Evolutionary conservation across 2,888 invertebrate species (phyloP), one percentile per base, ranked within the genome.

Genomic region (Tenthredo notha): DNA sequence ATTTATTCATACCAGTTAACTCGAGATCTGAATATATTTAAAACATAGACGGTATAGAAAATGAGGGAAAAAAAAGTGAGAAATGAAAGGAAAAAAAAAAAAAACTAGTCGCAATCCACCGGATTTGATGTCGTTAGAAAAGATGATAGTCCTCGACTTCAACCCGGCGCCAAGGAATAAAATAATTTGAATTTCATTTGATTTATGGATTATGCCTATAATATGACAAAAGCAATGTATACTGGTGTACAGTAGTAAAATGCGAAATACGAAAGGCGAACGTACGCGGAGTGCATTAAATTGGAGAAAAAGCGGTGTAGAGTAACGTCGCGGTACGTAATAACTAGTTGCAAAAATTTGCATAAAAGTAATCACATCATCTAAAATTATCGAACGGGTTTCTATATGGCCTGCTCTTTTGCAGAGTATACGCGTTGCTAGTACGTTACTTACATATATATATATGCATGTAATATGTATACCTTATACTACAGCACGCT

Each of bases 381-480:
- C 83, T 83, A 83, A 83, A 83, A 83, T 83, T 67, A 83, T 83
- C 83, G 83, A 83, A 83, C 83, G 67, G 67, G 83, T 83, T 83
- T 80, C 67, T 74, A 74, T 74, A 74, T 18, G 72, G 18, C 12
- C 43, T 74, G n/a, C 21, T 43, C 40, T 25, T 43, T 12, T 29
- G 50, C 29, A 33, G 43, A 54, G 33, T 18, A 74, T 21, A 43
- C 21, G 74, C 21, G 40, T 21, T 40, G 40, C 18, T 74, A n/a
- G 40, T n/a, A 74, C 33, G 54, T 29, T 40, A 50, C 33, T 33
- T 54, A n/a, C n/a, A 47, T 43, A 15, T 15, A 74, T 21, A 33
- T 37, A 37, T 37, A 37, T 37, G n/a, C n/a, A 37, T 7, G 7
- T 21, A 21, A 33, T 33, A 33, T 33, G 4, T 21, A n/a, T 43